These are phyloP conservation scores for Drosophila lowei DNA, from an alignment of 1,140 invertebrate species.

Conservation along the genomic window DNA sequence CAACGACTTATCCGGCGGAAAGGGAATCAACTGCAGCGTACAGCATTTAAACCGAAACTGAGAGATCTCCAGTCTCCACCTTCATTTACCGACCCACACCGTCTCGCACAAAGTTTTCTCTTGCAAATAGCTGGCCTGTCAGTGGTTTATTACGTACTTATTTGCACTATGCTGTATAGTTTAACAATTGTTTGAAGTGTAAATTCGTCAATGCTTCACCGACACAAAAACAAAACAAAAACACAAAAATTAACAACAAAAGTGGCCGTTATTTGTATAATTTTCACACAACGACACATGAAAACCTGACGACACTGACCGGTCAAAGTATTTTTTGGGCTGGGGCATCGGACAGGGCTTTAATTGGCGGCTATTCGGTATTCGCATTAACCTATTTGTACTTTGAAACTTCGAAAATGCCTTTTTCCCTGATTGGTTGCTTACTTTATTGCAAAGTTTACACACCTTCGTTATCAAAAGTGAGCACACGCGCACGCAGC, in stretches of 20 bases:
- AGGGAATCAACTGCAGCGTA: slow-evolving; percentile 51
- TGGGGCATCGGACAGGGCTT: slow-evolving; percentile 14
- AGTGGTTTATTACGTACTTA: slow-evolving; percentile 72
- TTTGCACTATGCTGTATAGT: slow-evolving; percentile 67
- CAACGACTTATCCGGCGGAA: slow-evolving; percentile 10
- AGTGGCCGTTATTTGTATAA: slow-evolving; percentile 62
- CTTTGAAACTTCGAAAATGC: slow-evolving; percentile 36
- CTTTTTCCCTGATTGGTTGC: slow-evolving; percentile 40
- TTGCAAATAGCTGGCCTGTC: slow-evolving; percentile 55
- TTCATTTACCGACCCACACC: slow-evolving; percentile 29
- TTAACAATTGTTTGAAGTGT: slow-evolving; percentile 79
- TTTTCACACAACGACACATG: slow-evolving; percentile 62
- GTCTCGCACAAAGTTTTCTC: slow-evolving; percentile 49
- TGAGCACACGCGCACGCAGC: slow-evolving; percentile 31
- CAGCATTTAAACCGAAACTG: slow-evolving; percentile 64
- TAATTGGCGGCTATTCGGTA: slow-evolving; percentile 36
- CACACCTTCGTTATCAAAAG: slow-evolving; percentile 36
- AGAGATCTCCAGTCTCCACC: slow-evolving; percentile 7
- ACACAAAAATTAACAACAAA: slow-evolving; percentile 35
- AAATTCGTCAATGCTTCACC: slow-evolving; percentile 66
- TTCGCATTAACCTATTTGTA: slow-evolving; percentile 49
- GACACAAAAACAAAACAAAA: slow-evolving; percentile 22
- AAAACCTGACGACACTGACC: slow-evolving; percentile 46
- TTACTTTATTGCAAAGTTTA: slow-evolving; percentile 21
- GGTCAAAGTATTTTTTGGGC: slow-evolving; percentile 36